These are phyloP conservation scores for Tetranychus piercei DNA, from an alignment of 2,888 invertebrate species.

Conservation along the genomic window DNA sequence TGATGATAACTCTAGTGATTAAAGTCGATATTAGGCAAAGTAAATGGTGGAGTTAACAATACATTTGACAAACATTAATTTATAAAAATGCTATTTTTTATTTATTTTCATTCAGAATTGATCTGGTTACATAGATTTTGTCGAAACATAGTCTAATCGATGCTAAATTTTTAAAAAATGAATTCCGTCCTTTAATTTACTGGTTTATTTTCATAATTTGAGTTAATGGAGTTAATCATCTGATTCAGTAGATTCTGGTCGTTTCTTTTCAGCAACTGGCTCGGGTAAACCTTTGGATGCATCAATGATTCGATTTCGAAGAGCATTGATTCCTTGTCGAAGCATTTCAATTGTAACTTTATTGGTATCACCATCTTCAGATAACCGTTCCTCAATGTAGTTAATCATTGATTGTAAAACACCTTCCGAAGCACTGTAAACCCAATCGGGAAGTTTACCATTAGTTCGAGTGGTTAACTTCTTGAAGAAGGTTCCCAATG, in stretches of 20 bases:
- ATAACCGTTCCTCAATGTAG: not conserved
- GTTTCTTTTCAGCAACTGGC: not conserved
- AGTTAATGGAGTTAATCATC: not conserved
- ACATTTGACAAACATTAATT: no score
- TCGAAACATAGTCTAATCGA: no score
- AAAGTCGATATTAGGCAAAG: no score
- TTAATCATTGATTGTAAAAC: not conserved
- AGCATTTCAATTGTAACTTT: not conserved
- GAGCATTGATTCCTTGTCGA: conserved; percentile 8
- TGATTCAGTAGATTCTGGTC: not conserved
- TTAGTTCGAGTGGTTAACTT: not conserved
- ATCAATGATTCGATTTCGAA: not conserved
- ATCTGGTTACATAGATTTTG: no score
- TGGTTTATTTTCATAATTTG: no score
- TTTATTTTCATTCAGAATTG: no score
- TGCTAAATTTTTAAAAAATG: no score
- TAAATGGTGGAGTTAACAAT: no score
- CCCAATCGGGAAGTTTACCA: conserved; percentile 8
- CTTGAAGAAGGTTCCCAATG: not conserved
- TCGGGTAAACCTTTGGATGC: not conserved
- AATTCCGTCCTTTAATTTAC: no score
- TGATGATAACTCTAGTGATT: no score
- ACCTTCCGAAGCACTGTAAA: conserved; percentile 10
- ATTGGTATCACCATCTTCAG: not conserved
- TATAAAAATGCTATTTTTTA: no score